Percentiles rank a stretch among this genome's conserved stretches.
Conservation (phyloP, 2,113 vertebrate genomes). For the Hydropotes inermis region DNA sequence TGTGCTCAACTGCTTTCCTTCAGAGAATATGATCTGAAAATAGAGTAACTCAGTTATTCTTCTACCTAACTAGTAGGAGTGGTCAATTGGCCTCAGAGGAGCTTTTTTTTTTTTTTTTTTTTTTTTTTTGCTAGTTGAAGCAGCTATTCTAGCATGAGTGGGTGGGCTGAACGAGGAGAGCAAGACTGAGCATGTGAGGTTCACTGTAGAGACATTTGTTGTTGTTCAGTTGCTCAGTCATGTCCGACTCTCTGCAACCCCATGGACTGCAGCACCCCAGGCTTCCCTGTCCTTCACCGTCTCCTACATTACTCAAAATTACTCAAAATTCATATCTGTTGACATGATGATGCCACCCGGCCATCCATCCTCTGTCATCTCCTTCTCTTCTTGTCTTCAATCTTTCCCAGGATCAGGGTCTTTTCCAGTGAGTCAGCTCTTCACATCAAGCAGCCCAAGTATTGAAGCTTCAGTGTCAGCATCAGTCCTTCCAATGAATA, state of each 20-base stretch:
- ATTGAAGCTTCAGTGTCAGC: neutral
- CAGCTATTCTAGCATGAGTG: neutral
- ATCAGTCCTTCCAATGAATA: neutral
- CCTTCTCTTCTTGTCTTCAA: neutral
- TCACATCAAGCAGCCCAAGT: neutral
- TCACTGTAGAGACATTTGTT: neutral
- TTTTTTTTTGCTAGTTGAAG: neutral
- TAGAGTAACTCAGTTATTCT: neutral
- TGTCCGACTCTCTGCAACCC: accelerated
- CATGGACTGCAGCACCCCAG: neutral
- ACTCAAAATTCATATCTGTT: neutral
- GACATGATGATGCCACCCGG: neutral
- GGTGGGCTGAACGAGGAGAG: neutral
- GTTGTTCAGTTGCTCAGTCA: accelerated
- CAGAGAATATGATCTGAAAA: neutral
- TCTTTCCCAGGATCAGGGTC: neutral
- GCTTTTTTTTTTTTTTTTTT: neutral
- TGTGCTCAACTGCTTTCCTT: neutral
- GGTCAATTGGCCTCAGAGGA: neutral
- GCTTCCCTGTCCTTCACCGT: neutral
- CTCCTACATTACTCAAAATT: neutral
- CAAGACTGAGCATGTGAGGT: neutral
- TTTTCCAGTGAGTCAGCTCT: neutral
- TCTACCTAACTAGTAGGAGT: neutral
- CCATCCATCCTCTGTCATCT: neutral